Percentiles rank a stretch among this genome's conserved stretches.
These are phyloP conservation scores for Synergus gifuensis DNA, from an alignment of 2,888 invertebrate species.

Conservation along the genomic window DNA sequence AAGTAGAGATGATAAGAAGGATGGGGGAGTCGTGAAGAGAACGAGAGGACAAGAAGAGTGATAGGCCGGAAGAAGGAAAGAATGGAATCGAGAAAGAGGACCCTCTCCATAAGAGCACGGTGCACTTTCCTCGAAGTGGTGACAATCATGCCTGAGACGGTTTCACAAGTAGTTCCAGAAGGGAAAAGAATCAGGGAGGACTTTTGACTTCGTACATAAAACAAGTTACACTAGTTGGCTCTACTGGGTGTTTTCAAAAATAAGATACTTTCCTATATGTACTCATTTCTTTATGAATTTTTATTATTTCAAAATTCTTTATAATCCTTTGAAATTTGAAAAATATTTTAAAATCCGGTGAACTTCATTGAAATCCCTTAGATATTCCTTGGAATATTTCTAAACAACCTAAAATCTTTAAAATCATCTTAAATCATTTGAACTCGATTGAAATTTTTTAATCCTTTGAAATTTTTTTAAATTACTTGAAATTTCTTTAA, in stretches of 20 bases:
- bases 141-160: constrained; percentile 62
- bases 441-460: no score
- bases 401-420: no score
- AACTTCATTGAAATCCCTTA: no score
- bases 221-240: constrained; percentile 13
- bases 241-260: constrained; percentile 16
- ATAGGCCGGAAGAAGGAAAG: constrained; percentile 52
- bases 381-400: no score
- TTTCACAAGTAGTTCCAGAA: constrained; percentile 54
- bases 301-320: no score
- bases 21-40: constrained; percentile 39
- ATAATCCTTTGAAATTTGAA: no score
- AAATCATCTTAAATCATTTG: no score
- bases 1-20: constrained; percentile 7
- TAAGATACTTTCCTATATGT: background rate
- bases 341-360: no score
- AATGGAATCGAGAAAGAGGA: constrained; percentile 48
- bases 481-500: no score
- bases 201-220: constrained; percentile 51
- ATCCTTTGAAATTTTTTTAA: no score
- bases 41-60: constrained; percentile 48
- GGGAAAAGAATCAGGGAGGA: constrained; percentile 53
- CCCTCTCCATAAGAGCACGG: constrained; percentile 55
- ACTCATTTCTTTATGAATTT: no score
- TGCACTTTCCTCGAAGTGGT: constrained; percentile 62